A percentile compares a stretch with the other conserved stretches of the same genome.
These are phyloP conservation scores for Doryteuthis pealeii DNA, from an alignment of 1,140 invertebrate genomes.

Conservation along the genomic window DNA sequence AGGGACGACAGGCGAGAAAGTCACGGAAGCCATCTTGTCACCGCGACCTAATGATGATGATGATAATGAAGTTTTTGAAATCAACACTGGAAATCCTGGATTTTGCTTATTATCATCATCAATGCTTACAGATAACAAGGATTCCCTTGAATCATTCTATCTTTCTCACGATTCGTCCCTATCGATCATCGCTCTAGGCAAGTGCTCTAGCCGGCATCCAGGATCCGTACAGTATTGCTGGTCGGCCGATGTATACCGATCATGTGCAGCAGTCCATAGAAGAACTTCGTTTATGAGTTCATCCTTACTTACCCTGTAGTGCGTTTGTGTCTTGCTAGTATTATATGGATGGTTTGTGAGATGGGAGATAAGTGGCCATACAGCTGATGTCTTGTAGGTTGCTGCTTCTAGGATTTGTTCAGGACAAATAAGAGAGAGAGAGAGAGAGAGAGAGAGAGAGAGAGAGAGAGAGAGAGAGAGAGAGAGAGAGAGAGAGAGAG, in stretches of 20 bases:
- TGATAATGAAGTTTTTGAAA: too few relatives aligned
- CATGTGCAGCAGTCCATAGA: background rate
- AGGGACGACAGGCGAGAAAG: constrained; percentile 36
- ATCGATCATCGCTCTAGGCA: too few relatives aligned
- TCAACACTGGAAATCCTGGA: constrained; percentile 44
- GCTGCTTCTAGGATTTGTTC: too few relatives aligned
- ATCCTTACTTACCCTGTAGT: too few relatives aligned
- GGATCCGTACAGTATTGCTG: constrained; percentile 16
- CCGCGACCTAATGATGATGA: background rate
- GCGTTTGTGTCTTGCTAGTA: too few relatives aligned
- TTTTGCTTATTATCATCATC: constrained; percentile 29
- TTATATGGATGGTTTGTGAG: too few relatives aligned
- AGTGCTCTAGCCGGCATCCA: constrained; percentile 9
- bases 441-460: constrained; percentile 11
- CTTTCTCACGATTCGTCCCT: constrained; percentile 18
- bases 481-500: too few relatives aligned
- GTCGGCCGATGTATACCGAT: background rate
- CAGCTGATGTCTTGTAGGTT: background rate
- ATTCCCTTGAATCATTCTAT: constrained; percentile 13
- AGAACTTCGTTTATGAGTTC: too few relatives aligned
- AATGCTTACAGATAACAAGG: constrained; percentile 26
- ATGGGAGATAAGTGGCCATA: too few relatives aligned
- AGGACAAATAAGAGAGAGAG: background rate
- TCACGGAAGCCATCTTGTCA: too few relatives aligned
- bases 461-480: constrained; percentile 14